These are phyloP conservation scores for Leptopterna dolabrata DNA, from an alignment of 2,888 invertebrate genomes.

Conservation along the genomic window DNA sequence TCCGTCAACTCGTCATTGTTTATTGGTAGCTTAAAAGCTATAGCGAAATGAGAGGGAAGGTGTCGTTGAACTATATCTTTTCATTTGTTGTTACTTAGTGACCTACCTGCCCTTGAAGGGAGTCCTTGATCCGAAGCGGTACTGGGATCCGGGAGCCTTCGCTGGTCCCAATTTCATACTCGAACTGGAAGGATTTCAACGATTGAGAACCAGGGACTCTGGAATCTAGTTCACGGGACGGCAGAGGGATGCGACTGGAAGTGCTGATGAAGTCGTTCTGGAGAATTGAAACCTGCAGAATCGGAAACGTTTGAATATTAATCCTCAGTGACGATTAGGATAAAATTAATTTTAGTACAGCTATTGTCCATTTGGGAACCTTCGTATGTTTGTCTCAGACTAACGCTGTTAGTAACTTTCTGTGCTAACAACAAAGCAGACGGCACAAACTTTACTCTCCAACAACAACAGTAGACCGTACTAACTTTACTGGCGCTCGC, in stretches of 20 bases:
- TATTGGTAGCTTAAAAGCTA: not conserved
- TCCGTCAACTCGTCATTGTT: not conserved
- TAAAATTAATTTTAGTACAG: too few relatives aligned
- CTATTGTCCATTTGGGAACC: too few relatives aligned
- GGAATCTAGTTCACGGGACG: not conserved
- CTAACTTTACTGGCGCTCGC: not conserved
- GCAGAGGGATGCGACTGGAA: not conserved
- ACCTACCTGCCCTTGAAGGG: not conserved
- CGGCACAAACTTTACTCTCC: not conserved
- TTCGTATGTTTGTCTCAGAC: too few relatives aligned
- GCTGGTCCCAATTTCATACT: not conserved
- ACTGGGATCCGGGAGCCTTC: not conserved
- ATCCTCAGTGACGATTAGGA: too few relatives aligned
- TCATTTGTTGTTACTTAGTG: too few relatives aligned
- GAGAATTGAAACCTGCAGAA: not conserved
- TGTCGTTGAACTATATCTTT: too few relatives aligned
- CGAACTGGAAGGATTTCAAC: not conserved
- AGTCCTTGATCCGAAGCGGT: not conserved
- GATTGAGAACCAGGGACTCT: not conserved
- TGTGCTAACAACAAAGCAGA: not conserved
- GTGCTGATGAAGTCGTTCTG: not conserved
- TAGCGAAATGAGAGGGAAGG: too few relatives aligned
- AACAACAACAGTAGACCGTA: not conserved
- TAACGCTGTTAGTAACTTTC: too few relatives aligned
- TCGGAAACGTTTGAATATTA: too few relatives aligned